A percentile compares a stretch with the other conserved stretches of the same genome.
Conservation (phyloP, 2,113 vertebrate species). For the Brachypodius melanocephalos region DNA sequence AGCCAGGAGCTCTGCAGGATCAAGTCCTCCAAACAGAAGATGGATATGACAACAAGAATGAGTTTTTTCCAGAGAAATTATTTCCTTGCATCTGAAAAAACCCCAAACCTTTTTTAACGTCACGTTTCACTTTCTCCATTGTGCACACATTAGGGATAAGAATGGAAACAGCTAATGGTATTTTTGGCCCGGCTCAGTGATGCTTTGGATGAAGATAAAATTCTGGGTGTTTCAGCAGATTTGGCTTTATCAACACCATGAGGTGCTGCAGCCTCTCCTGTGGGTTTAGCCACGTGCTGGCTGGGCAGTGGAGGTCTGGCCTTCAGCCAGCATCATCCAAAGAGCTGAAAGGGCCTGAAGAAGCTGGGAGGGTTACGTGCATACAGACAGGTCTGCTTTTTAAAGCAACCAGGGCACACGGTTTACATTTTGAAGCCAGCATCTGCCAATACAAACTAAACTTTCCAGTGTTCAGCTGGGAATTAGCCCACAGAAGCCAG, state of each 20-base stretch:
- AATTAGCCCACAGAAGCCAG: background rate
- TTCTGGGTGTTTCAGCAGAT: background rate
- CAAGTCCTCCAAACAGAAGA: background rate
- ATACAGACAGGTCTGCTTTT: background rate
- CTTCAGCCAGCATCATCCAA: background rate
- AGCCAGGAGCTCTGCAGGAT: background rate
- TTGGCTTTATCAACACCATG: background rate
- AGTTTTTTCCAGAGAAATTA: background rate
- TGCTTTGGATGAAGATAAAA: background rate
- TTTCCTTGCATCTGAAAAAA: background rate
- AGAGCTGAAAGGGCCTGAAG: background rate
- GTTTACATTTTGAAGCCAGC: background rate
- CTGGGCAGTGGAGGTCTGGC: background rate
- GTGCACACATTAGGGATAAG: background rate
- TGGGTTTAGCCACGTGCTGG: background rate
- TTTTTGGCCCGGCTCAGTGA: background rate
- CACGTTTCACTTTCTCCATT: background rate
- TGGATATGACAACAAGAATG: background rate
- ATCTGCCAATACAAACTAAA: slow-evolving; percentile 17
- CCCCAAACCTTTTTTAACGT: background rate
- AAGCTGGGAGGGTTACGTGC: background rate
- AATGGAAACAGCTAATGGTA: background rate
- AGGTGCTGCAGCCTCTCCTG: background rate
- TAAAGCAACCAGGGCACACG: background rate
- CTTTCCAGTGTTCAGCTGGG: background rate